Base-by-base conservation (phyloP, 1,140 invertebrate genomes). In the Ceratina japonica region DNA sequence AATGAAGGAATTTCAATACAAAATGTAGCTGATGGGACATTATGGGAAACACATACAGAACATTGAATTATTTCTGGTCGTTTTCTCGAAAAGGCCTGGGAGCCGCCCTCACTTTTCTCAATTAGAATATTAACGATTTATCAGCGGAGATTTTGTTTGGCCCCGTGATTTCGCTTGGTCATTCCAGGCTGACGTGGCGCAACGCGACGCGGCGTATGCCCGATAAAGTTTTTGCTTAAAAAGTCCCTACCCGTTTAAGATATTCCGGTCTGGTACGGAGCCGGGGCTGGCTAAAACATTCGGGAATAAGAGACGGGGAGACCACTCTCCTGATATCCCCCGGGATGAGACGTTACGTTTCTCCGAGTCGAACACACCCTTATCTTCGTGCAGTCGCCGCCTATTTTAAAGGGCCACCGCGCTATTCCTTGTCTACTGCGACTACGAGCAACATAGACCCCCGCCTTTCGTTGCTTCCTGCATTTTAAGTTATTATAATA, bases 271-370 rank as follows among this genome's bases (percentile, higher is more conserved):
- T 87, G 78, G 84, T 87, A 84, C 89, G 85, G 27, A 70, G 85
- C 81, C 79, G 75, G 87, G 89, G 86, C 89, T 86, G 84, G 87
- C 84, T 87, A 78, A 86, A 88, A 82, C 81, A 83, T 81, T 82
- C 80, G 78, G 65, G 85, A 86, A 80, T 77, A 80, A 80, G 83
- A 84, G 81, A 86, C 82, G 81, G 81, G 82, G 75, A 83, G 79
- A 82, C 87, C 86, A 89, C 88, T 90, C 82, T 77, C 81, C 87
- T 89, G 89, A 91, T 91, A 91, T 90, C 90, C 89, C 90, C 66
- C 16, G 90, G 89, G 89, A 90, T 89, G 87, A 86, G 85, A 87
- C 79, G 85, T 81, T 88, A 81, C 79, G 75, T 75, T 81, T 87
- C 79, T 87, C 85, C 76, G 65, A 83, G 79, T 83, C 76, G 74